Evolutionary conservation across 2,797 vertebrate genomes (phyloP).

Genomic region (Sciurus vulgaris): DNA sequence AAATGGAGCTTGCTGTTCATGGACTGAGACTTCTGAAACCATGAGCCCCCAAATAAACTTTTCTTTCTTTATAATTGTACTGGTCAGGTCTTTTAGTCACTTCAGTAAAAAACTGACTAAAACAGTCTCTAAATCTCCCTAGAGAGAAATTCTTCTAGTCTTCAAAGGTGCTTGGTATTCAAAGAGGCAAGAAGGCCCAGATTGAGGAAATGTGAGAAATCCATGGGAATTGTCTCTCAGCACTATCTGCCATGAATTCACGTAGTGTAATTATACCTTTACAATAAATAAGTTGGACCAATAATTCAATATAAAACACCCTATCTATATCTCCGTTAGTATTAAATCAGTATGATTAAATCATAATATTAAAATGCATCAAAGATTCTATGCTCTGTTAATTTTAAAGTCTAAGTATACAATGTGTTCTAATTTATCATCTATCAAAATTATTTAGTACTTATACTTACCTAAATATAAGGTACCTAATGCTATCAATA

Average conservation of each 20-base stretch:
- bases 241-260: background rate
- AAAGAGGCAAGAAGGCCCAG: background rate
- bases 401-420: slow-evolving; percentile 28
- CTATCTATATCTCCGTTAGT: background rate
- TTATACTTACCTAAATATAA: background rate
- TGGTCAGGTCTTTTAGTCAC: no score
- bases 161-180: background rate
- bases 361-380: slow-evolving; percentile 6
- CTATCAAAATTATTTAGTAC: background rate
- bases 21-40: no score
- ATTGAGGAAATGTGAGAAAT: background rate
- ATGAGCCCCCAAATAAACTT: no score
- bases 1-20: no score
- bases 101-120: no score
- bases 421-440: background rate
- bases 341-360: slow-evolving; percentile 32
- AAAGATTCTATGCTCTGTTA: background rate
- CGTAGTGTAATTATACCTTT: background rate
- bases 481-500: background rate
- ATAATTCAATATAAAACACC: background rate
- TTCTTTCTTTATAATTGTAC: no score
- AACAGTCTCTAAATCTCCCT: background rate
- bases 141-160: background rate
- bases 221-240: background rate
- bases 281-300: background rate